Conservation (phyloP, 2,113 vertebrate species). For the Lasiurus borealis region DNA sequence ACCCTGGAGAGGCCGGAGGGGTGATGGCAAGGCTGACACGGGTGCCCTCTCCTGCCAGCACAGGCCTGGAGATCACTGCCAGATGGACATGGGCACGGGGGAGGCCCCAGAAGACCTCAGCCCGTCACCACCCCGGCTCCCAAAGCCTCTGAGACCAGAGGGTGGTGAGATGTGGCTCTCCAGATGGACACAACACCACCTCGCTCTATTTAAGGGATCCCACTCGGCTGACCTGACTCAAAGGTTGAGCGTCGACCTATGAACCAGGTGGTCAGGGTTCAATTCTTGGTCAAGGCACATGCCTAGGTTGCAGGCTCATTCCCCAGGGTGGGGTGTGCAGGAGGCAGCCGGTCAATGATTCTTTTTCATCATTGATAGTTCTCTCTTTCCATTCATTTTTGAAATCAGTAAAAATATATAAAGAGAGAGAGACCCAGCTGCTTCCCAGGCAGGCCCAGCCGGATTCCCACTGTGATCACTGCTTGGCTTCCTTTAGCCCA, state of each 20-base stretch:
- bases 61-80: not conserved
- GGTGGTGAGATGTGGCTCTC: not conserved
- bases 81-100: not conserved
- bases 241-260: too few relatives aligned
- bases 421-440: not conserved
- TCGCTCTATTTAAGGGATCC: not conserved
- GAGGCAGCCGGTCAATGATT: too few relatives aligned
- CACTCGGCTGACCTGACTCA: too few relatives aligned
- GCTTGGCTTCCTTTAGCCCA: not conserved
- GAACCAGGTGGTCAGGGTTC: too few relatives aligned
- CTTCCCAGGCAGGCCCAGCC: not conserved
- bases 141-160: not conserved
- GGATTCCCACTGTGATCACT: not conserved
- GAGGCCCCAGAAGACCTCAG: accelerated
- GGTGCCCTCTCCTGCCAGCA: not conserved
- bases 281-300: too few relatives aligned
- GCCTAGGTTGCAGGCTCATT: too few relatives aligned
- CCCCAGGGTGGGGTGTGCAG: too few relatives aligned
- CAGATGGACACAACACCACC: accelerated
- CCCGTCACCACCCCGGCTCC: not conserved
- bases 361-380: too few relatives aligned
- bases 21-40: not conserved
- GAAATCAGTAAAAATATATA: too few relatives aligned
- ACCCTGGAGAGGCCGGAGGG: constrained; percentile 86
- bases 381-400: too few relatives aligned